phyloP scores from a whole-genome alignment of 2,113 vertebrate species.

The Alexandromys fortis region DNA sequence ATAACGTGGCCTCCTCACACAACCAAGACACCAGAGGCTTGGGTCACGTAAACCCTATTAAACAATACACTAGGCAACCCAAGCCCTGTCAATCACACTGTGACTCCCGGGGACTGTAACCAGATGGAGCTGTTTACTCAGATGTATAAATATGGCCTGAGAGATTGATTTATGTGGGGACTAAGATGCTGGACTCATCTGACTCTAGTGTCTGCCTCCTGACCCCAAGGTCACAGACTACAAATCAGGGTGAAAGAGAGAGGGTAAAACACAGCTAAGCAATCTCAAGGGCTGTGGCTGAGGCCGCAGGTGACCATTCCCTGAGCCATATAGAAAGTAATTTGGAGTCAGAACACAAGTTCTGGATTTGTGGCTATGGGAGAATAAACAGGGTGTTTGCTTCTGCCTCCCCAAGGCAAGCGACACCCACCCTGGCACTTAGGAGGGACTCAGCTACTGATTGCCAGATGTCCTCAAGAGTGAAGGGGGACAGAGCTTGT shows the following conservation, averaged over 20 bases:
- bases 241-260: background rate
- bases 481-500: background rate
- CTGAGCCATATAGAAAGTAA: too few species aligned
- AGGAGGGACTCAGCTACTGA: too few species aligned
- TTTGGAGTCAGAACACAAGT: background rate
- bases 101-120: constrained; percentile 1
- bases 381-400: background rate
- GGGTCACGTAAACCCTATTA: background rate
- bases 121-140: constrained; percentile 18
- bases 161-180: constrained; percentile 20
- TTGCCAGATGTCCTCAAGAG: background rate
- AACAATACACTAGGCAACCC: background rate
- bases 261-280: background rate
- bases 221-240: constrained; percentile 18
- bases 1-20: background rate
- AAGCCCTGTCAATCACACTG: background rate
- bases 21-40: background rate
- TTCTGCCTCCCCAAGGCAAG: background rate
- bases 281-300: background rate
- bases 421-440: background rate
- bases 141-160: constrained; percentile 28
- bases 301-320: background rate
- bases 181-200: constrained; percentile 8
- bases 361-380: background rate
- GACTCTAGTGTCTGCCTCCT: constrained; percentile 1